Base-by-base conservation (phyloP, 2,113 vertebrate species). In the western clawed frog (Xenopus tropicalis) region DNA sequence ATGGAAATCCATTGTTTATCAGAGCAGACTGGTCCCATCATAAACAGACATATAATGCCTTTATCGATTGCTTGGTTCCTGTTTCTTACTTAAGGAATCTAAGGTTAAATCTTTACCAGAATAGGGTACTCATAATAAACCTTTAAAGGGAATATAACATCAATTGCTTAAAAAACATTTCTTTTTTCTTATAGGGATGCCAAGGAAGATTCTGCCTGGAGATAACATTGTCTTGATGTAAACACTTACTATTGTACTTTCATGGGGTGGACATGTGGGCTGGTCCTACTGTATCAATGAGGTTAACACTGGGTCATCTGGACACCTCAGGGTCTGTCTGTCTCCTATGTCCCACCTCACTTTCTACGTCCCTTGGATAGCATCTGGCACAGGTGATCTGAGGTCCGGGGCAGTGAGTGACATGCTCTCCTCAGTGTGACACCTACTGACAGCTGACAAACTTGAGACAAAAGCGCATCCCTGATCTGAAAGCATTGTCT, bases 381-480 rank as follows among this genome's bases (percentile, higher is more conserved):
- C 62, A 67, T 61, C 43, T 67, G 56, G 11, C 24, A 48, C 19
- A 61, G 23, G 23, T 59, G 64, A 74, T 66, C 17, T 5, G 6
- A 48, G 43, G 4, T 12, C 19, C 20, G 10, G 14, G 22, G 16
- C 56, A 61, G 65, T 68, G 72, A 74, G 64, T 29, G 65, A 74
- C 20, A 24, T 56, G 22, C 19, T 51, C 56, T 1, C 11, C 14
- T 20, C 22, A 17, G 37, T 20, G 48, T 76, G 58, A 69, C 21
- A 24, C 42, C 24, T 62, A 69, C 66, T 76, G 73, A 76, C 73
- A 76, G 66, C 73, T 76, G 66, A 61, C 73, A 69, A 69, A 69
- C n/a, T 22, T 20, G 66, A 37, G 62, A 76, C 73, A 37, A 37
- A 76, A 76, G 69, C 58, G 25, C 14, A 37, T 54, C 58, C 73